A percentile compares a stretch with the other conserved stretches of the same genome.
Evolutionary conservation across 2,888 invertebrate species (phyloP).

Genomic region (Xestoiulus laeticollis): DNA sequence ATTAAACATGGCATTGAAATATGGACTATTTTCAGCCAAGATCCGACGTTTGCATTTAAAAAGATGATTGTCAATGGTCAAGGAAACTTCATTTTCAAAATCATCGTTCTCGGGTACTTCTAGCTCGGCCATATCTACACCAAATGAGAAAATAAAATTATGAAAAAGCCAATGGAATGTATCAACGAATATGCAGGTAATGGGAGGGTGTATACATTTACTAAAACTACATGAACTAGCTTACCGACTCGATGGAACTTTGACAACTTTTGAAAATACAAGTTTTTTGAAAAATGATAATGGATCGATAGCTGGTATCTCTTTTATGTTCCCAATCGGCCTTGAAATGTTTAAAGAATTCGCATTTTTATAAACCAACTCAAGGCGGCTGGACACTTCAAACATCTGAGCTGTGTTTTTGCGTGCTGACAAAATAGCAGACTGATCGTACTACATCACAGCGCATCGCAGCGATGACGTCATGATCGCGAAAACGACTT

Average conservation of each 20-base stretch:
- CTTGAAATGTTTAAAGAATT: too few relatives aligned
- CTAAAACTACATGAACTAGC: too few relatives aligned
- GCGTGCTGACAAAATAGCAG: too few relatives aligned
- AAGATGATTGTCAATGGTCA: slow-evolving; percentile 59
- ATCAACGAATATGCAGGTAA: background rate
- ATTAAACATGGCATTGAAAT: slow-evolving; percentile 67
- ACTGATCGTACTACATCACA: too few relatives aligned
- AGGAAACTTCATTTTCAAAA: slow-evolving; percentile 57
- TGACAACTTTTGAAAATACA: background rate
- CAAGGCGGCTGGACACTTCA: background rate
- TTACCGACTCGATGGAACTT: background rate
- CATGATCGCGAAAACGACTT: too few relatives aligned
- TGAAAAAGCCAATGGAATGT: background rate
- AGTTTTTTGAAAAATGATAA: background rate
- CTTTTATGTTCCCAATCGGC: too few relatives aligned
- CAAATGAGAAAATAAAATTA: background rate
- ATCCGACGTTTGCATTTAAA: slow-evolving; percentile 61
- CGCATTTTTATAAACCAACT: background rate
- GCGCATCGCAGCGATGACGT: too few relatives aligned
- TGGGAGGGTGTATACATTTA: too few relatives aligned
- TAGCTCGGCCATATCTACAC: background rate
- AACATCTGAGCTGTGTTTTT: too few relatives aligned
- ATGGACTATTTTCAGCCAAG: slow-evolving; percentile 64
- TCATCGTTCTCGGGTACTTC: too few relatives aligned
- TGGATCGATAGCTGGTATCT: background rate